phyloP scores from a whole-genome alignment of 2,888 invertebrate genomes.

The Drosophila affinis region DNA sequence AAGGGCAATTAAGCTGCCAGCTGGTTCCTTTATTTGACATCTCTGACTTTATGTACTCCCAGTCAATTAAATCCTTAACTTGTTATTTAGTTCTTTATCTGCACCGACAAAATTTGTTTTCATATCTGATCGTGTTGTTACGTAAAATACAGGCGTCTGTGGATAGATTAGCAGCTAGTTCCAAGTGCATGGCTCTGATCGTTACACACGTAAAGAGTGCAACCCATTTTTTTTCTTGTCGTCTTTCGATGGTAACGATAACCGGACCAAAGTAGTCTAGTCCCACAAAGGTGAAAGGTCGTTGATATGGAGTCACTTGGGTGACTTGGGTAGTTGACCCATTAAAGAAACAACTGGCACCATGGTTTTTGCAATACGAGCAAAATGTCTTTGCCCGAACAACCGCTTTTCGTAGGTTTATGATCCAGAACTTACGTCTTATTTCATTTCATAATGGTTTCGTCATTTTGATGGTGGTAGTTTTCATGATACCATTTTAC shows the following conservation, averaged over 20 bases:
- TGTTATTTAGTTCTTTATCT: not conserved
- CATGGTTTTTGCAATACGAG: not conserved
- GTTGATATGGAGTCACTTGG: constrained; percentile 36
- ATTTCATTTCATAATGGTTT: constrained; percentile 2
- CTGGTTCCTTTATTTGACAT: too few relatives aligned
- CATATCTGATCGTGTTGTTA: too few relatives aligned
- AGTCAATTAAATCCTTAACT: too few relatives aligned
- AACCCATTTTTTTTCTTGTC: too few relatives aligned
- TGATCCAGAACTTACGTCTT: constrained; percentile 5
- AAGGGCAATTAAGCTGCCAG: constrained; percentile 34
- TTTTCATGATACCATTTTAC: not conserved
- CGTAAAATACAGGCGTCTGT: fast-evolving
- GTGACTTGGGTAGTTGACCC: constrained; percentile 37
- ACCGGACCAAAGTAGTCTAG: not conserved
- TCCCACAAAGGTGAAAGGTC: constrained; percentile 47
- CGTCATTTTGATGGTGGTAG: not conserved
- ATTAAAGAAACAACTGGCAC: constrained; percentile 32
- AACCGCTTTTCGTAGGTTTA: not conserved
- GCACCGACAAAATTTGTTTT: too few relatives aligned
- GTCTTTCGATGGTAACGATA: too few relatives aligned
- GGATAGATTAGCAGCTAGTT: too few relatives aligned
- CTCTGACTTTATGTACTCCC: too few relatives aligned
- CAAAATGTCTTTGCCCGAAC: not conserved
- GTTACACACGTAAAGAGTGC: too few relatives aligned
- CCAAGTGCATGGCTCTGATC: too few relatives aligned